Conservation (phyloP, 1,140 invertebrate genomes). For the Cardiocondyla obscurior region DNA sequence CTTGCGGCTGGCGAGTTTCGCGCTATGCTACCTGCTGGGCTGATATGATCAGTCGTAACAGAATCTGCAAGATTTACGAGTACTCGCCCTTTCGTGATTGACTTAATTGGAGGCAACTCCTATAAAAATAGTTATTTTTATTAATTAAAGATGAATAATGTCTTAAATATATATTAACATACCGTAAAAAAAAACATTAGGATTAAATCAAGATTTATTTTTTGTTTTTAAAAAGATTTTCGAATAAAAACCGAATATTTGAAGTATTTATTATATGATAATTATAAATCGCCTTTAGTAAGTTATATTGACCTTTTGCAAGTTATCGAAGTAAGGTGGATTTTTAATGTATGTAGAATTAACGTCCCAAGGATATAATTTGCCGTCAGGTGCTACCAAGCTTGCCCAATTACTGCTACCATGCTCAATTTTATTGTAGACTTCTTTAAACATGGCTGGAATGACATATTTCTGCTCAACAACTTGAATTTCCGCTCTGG, state of each 20-base stretch:
- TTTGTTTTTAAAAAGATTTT: neutral
- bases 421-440: constrained; percentile 93
- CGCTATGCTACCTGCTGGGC: constrained; percentile 98
- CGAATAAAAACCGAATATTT: neutral
- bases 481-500: constrained; percentile 93
- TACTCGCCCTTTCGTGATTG: constrained; percentile 89
- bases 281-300: neutral
- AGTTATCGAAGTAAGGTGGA: constrained; percentile 97
- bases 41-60: constrained; percentile 99
- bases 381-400: constrained; percentile 90
- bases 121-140: constrained; percentile 67
- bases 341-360: constrained; percentile 98
- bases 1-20: constrained; percentile 96
- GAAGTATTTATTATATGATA: neutral
- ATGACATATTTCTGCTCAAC: constrained; percentile 96
- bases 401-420: constrained; percentile 95
- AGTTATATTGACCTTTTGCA: constrained; percentile 88
- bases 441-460: constrained; percentile 98
- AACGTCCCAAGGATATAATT: constrained; percentile 96
- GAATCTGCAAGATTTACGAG: constrained; percentile 96
- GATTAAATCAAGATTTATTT: neutral
- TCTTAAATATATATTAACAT: neutral
- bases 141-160: neutral
- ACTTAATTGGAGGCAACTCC: constrained; percentile 85
- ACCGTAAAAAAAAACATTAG: neutral